These are phyloP conservation scores for Hyles euphorbiae DNA, from an alignment of 1,140 invertebrate genomes.

Conservation along the genomic window DNA sequence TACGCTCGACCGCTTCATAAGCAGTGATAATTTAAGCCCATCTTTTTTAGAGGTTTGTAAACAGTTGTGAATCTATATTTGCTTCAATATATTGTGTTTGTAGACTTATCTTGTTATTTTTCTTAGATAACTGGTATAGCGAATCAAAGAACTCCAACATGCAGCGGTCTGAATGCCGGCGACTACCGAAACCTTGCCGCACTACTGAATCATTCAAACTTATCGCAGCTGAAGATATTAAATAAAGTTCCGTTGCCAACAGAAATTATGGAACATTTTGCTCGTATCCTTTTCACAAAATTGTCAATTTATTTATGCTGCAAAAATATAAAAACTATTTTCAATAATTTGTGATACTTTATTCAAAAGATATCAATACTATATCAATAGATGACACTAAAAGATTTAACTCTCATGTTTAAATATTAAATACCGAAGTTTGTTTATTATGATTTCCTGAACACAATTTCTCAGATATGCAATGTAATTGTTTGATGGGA, in stretches of 20 bases:
- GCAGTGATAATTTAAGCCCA: constrained; percentile 82
- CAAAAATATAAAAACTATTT: neutral
- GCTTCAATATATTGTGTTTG: neutral
- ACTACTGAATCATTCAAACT: constrained; percentile 79
- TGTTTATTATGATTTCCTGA: constrained; percentile 24
- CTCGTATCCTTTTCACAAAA: constrained; percentile 84
- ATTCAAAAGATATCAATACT: neutral
- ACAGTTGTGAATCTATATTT: neutral
- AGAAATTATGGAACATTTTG: constrained; percentile 95
- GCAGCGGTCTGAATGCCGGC: constrained; percentile 91
- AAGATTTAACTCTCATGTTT: neutral
- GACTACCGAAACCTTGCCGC: constrained; percentile 90
- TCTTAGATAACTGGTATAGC: constrained; percentile 73
- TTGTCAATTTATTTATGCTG: neutral
- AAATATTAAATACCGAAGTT: too few relatives aligned
- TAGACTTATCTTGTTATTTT: constrained; percentile 28
- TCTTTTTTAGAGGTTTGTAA: constrained; percentile 76
- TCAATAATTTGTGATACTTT: neutral
- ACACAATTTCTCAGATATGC: constrained; percentile 82
- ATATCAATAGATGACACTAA: constrained; percentile 1
- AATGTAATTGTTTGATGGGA: constrained; percentile 97
- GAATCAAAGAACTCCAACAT: constrained; percentile 80
- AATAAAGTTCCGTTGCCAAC: constrained; percentile 92
- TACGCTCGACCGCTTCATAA: constrained; percentile 83
- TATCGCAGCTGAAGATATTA: constrained; percentile 87